A percentile compares a stretch with the other conserved stretches of the same genome.
Conservation (phyloP, 2,113 vertebrate genomes). For the Salvelinus namaycush region DNA sequence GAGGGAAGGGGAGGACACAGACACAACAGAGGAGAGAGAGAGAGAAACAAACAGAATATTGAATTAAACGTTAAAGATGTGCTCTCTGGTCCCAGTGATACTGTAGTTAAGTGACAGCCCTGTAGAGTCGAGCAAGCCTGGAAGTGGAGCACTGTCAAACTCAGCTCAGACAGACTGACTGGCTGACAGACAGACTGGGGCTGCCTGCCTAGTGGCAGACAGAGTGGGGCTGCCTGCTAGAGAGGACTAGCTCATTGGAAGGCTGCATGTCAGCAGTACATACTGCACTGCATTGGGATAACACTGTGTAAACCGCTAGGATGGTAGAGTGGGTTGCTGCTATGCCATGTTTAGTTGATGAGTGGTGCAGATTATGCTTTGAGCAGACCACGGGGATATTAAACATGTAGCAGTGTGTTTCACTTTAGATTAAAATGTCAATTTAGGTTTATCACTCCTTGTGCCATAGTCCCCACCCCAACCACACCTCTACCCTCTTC, state of each 20-base stretch:
- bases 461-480: not conserved
- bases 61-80: not conserved
- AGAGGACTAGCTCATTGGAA: not conserved
- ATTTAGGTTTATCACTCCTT: not conserved
- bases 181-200: not conserved
- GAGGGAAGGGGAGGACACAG: not conserved
- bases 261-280: not conserved
- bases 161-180: not conserved
- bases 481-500: not conserved
- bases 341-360: not conserved
- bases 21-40: not conserved
- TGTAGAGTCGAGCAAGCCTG: not conserved
- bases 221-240: not conserved
- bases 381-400: not conserved
- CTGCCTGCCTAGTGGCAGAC: not conserved
- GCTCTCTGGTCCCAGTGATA: not conserved
- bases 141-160: not conserved
- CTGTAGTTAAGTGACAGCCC: slow-evolving; percentile 12
- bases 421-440: not conserved
- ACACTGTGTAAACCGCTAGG: not conserved
- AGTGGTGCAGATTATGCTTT: not conserved
- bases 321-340: not conserved
- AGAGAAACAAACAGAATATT: not conserved
- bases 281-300: not conserved
- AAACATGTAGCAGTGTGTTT: not conserved